A percentile compares a stretch with the other conserved stretches of the same genome.
phyloP scores from a whole-genome alignment of 1,140 invertebrate species.

The Cherax destructor region DNA sequence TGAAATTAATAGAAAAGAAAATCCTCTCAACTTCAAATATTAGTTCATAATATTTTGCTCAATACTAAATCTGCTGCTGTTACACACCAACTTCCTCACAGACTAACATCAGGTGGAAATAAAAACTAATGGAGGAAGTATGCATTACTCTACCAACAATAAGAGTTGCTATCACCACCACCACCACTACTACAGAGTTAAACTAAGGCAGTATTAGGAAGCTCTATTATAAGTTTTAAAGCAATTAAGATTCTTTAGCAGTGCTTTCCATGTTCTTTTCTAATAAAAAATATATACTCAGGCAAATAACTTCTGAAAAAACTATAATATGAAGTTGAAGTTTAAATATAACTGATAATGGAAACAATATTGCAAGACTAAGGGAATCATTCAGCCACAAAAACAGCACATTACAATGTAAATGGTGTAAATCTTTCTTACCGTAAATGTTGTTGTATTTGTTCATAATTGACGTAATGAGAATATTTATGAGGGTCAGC shows the following conservation, averaged over 20 bases:
- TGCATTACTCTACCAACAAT: background rate
- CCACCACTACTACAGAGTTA: slow-evolving; percentile 10
- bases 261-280: background rate
- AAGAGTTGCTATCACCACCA: slow-evolving; percentile 3
- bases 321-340: background rate
- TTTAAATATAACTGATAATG: background rate
- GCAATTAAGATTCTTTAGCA: background rate
- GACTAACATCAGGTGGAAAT: slow-evolving; percentile 11
- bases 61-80: slow-evolving; percentile 20
- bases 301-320: background rate
- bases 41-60: background rate
- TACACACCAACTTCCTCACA: slow-evolving; percentile 16
- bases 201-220: background rate
- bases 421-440: slow-evolving; percentile 75
- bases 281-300: background rate
- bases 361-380: background rate
- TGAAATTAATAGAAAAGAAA: no score
- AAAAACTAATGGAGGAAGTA: background rate
- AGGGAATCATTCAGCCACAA: background rate
- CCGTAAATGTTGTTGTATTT: slow-evolving; percentile 87
- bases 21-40: background rate
- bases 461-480: slow-evolving; percentile 90
- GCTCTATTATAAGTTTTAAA: background rate
- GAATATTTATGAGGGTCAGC: slow-evolving; percentile 81
- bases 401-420: background rate